These are phyloP conservation scores for Lagorchestes hirsutus DNA, from an alignment of 2,797 vertebrate species.

Conservation along the genomic window DNA sequence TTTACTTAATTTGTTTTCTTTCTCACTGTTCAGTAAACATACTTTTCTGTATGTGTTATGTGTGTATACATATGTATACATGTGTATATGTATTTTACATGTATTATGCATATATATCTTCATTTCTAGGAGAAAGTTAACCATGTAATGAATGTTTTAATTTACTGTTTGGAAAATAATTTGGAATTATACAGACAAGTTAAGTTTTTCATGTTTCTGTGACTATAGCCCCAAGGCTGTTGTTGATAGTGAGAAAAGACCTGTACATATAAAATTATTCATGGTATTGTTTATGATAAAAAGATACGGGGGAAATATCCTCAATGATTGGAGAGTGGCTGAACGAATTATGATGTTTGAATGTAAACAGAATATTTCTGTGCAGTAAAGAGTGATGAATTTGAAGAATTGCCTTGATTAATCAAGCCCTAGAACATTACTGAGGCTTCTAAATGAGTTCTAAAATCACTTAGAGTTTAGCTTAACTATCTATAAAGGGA, in stretches of 20 bases:
- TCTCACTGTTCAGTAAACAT: conserved; percentile 24
- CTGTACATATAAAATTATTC: not conserved
- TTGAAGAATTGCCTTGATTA: not conserved
- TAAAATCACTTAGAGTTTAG: not conserved
- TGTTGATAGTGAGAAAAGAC: not conserved
- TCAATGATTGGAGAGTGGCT: not conserved
- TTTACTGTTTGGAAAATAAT: conserved; percentile 22
- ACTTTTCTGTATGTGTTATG: not conserved
- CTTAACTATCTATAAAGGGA: not conserved
- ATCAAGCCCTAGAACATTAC: not conserved
- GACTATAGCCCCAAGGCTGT: not conserved
- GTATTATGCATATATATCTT: not conserved
- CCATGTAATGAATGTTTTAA: not conserved
- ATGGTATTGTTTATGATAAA: not conserved
- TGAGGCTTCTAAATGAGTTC: not conserved
- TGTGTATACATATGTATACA: not conserved
- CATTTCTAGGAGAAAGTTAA: conserved; percentile 35
- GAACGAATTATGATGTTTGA: not conserved
- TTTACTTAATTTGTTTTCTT: conserved; percentile 19
- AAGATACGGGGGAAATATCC: not conserved
- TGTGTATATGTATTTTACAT: too few species aligned
- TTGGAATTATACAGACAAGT: not conserved
- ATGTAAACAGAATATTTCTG: not conserved
- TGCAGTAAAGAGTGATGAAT: not conserved
- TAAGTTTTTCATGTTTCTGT: not conserved